Evolutionary conservation across 2,113 vertebrate species (phyloP).

Genomic region (Perccottus glenii): DNA sequence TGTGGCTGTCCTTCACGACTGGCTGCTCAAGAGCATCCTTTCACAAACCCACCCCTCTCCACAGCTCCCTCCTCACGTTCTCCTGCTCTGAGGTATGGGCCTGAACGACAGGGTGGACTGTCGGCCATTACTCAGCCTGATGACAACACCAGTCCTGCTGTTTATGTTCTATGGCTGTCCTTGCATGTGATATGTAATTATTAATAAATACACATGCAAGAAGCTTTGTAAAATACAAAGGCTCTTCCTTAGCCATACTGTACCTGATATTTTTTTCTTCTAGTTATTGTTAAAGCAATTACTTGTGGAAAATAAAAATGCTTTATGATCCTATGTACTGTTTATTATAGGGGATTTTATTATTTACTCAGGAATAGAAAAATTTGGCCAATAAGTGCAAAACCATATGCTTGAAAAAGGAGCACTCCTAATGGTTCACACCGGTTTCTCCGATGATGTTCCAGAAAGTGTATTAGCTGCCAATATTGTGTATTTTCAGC

Average conservation of each 20-base stretch:
- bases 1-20: slow-evolving; percentile 89
- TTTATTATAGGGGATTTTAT: too few species aligned
- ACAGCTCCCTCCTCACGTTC: slow-evolving; percentile 46
- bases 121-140: slow-evolving; percentile 69
- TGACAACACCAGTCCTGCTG: slow-evolving; percentile 59
- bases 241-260: background rate
- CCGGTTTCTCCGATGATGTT: too few species aligned
- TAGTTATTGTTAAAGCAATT: too few species aligned
- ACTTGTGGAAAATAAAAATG: too few species aligned
- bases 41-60: slow-evolving; percentile 47
- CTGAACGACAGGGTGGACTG: slow-evolving; percentile 62
- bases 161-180: slow-evolving; percentile 38
- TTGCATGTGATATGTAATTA: slow-evolving; percentile 61
- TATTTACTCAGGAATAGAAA: too few species aligned
- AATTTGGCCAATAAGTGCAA: too few species aligned
- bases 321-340: too few species aligned
- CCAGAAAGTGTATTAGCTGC: too few species aligned
- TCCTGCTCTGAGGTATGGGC: slow-evolving; percentile 57
- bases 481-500: too few species aligned
- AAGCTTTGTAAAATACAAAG: background rate
- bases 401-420: too few species aligned
- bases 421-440: too few species aligned
- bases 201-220: slow-evolving; percentile 38
- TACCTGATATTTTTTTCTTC: too few species aligned
- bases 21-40: slow-evolving; percentile 83